phyloP scores from a whole-genome alignment of 2,888 invertebrate species.

The Tetrapedia diversipes region DNA sequence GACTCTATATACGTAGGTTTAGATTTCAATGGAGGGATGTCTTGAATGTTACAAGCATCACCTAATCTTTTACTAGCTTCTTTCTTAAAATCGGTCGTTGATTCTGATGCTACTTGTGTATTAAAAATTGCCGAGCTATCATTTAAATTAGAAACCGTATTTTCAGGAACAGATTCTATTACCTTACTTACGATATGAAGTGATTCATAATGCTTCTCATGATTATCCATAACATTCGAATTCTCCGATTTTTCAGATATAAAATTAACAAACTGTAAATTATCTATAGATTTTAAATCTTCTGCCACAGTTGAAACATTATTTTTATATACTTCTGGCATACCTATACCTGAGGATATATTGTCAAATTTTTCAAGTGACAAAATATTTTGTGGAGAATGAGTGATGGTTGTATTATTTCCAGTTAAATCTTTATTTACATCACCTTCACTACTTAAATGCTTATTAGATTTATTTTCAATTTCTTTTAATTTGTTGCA shows the following conservation, averaged over 20 bases:
- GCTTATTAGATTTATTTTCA: slow-evolving; percentile 45
- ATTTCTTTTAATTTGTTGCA: slow-evolving; percentile 63
- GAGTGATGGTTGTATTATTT: slow-evolving; percentile 22
- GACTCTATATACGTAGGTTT: slow-evolving; percentile 64
- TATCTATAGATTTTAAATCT: slow-evolving; percentile 45
- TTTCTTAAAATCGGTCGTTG: slow-evolving; percentile 64
- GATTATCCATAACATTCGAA: slow-evolving; percentile 39
- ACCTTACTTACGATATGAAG: slow-evolving; percentile 39
- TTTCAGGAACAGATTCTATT: slow-evolving; percentile 31
- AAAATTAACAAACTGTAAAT: slow-evolving; percentile 48
- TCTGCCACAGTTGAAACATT: slow-evolving; percentile 42
- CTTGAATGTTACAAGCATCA: slow-evolving; percentile 62
- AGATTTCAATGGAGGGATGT: slow-evolving; percentile 72
- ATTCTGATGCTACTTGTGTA: slow-evolving; percentile 32
- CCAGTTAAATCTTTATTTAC: slow-evolving; percentile 42
- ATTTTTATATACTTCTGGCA: slow-evolving; percentile 48
- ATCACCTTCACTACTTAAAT: slow-evolving; percentile 43
- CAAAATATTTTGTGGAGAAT: slow-evolving; percentile 33
- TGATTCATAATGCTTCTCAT: slow-evolving; percentile 50
- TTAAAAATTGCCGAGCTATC: slow-evolving; percentile 25
- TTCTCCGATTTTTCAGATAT: slow-evolving; percentile 45
- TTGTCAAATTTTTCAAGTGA: slow-evolving; percentile 56
- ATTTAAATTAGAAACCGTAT: slow-evolving; percentile 17
- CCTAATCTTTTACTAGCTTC: slow-evolving; percentile 70
- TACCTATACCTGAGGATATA: slow-evolving; percentile 31